A percentile compares a stretch with the other conserved stretches of the same genome.
Conservation (phyloP, 2,797 vertebrate genomes). For the Myoxocephalus aenaeus region DNA sequence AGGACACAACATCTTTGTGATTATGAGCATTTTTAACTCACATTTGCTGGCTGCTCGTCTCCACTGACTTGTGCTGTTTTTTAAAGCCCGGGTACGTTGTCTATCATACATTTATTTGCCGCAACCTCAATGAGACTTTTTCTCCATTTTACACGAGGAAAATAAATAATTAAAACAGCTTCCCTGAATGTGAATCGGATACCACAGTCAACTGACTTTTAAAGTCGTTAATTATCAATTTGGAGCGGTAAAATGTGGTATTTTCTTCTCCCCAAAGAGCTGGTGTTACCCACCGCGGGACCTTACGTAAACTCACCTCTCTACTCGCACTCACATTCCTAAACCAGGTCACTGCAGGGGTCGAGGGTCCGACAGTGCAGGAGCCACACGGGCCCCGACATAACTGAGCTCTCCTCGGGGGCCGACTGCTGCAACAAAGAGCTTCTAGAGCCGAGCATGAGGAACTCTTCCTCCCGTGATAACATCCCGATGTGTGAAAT, state of each 20-base stretch:
- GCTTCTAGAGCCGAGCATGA: neutral
- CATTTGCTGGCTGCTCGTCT: too few relatives aligned
- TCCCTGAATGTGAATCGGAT: neutral
- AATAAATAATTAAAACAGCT: neutral
- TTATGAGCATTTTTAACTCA: neutral
- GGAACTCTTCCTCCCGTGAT: neutral
- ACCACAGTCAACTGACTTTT: neutral
- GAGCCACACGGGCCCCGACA: slow-evolving; percentile 27
- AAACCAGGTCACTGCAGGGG: slow-evolving; percentile 12
- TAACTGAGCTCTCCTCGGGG: slow-evolving; percentile 44
- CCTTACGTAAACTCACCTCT: slow-evolving; percentile 48
- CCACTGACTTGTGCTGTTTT: too few relatives aligned
- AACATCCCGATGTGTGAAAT: slow-evolving; percentile 20
- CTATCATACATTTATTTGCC: neutral
- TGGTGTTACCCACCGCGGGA: neutral
- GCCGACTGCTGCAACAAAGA: neutral
- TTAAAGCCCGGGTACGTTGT: neutral
- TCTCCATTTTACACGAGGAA: neutral
- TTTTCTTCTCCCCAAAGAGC: neutral
- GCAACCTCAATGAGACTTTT: too few relatives aligned
- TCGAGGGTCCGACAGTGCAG: slow-evolving; percentile 3
- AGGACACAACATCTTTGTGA: neutral
- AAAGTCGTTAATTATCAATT: slow-evolving; percentile 28
- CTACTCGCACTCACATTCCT: slow-evolving; percentile 43
- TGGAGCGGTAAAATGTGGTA: neutral